Percentiles rank a stretch among this genome's conserved stretches.
Conservation (phyloP, 2,888 invertebrate genomes). For the Eretmocerus hayati region DNA sequence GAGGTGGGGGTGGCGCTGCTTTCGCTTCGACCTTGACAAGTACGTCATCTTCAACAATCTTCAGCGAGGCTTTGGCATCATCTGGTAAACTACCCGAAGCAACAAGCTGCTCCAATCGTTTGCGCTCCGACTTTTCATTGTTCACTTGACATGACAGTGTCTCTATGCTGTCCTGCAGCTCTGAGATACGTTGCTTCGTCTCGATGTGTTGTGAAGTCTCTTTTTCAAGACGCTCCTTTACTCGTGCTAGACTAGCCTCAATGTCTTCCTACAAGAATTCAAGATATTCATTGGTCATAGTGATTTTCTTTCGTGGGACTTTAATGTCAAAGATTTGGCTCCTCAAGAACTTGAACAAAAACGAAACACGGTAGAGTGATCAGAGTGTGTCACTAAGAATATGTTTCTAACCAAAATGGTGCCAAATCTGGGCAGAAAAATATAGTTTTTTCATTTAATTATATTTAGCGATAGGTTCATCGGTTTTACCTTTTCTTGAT, state of each 20-base stretch:
- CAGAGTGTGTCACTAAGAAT: neutral
- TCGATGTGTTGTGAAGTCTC: constrained; percentile 84
- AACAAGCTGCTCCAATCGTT: constrained; percentile 76
- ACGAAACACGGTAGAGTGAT: neutral
- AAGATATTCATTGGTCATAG: too few relatives aligned
- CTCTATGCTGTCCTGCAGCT: constrained; percentile 55
- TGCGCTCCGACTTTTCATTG: constrained; percentile 73
- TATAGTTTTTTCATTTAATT: neutral
- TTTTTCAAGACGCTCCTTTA: constrained; percentile 82
- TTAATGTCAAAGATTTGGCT: neutral
- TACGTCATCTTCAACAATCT: constrained; percentile 42
- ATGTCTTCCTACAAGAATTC: constrained; percentile 79
- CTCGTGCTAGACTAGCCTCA: constrained; percentile 70
- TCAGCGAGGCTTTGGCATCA: constrained; percentile 71
- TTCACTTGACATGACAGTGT: constrained; percentile 53
- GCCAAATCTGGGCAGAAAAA: neutral
- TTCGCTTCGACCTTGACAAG: constrained; percentile 41
- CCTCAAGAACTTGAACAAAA: too few relatives aligned
- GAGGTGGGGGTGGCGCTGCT: constrained; percentile 53
- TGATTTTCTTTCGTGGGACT: neutral
- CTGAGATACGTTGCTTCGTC: constrained; percentile 67
- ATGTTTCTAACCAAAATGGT: neutral
- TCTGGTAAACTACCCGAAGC: constrained; percentile 89
- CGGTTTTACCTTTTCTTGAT: constrained; percentile 74
- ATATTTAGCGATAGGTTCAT: neutral